Conservation (phyloP, 2,888 invertebrate genomes). For the Drosophila meridionalis region DNA sequence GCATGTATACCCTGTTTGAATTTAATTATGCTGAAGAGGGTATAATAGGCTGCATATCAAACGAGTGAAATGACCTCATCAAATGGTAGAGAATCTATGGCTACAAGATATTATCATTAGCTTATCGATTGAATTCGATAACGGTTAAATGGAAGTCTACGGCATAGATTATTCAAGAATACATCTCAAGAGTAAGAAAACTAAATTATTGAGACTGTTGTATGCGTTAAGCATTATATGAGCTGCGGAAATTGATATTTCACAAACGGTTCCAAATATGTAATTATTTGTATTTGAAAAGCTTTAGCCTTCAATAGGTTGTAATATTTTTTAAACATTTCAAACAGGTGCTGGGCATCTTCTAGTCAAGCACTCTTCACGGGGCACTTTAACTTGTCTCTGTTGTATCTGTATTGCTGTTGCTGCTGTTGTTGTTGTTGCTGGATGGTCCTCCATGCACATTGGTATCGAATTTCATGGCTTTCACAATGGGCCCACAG, state of each 20-base stretch:
- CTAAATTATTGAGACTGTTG: neutral
- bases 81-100: neutral
- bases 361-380: slow-evolving; percentile 1
- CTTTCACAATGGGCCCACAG: slow-evolving; percentile 64
- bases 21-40: neutral
- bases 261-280: neutral
- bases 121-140: too few species aligned
- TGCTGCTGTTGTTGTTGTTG: slow-evolving; percentile 27
- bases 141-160: too few species aligned
- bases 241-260: neutral
- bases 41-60: neutral
- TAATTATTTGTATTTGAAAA: neutral
- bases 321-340: neutral
- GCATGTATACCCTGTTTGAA: slow-evolving; percentile 18
- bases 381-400: slow-evolving; percentile 8
- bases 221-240: neutral
- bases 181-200: neutral
- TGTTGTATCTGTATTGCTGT: slow-evolving; percentile 14
- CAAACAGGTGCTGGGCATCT: slow-evolving; percentile 15
- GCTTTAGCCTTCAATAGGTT: neutral
- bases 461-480: slow-evolving; percentile 78
- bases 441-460: slow-evolving; percentile 61
- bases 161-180: too few species aligned
- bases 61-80: neutral
- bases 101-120: too few species aligned